A percentile compares a stretch with the other conserved stretches of the same genome.
Conservation (phyloP, 2,888 invertebrate species). For the Papilio demoleus region DNA sequence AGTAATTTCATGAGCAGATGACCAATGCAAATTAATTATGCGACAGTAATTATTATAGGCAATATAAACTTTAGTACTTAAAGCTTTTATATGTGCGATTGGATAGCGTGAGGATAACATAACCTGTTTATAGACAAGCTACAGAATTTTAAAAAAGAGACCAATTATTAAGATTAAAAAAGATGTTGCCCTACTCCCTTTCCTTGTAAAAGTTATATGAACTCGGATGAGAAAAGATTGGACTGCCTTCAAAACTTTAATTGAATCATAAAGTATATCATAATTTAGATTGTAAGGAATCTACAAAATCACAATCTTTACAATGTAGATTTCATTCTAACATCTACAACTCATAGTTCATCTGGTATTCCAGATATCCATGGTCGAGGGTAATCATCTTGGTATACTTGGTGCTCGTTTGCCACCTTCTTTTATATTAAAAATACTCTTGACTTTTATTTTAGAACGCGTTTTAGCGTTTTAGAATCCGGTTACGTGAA, state of each 20-base stretch:
- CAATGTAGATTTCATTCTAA: too few relatives aligned
- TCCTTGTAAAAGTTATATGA: neutral
- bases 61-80: neutral
- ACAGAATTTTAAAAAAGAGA: neutral
- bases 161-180: neutral
- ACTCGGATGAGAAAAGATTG: neutral
- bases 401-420: too few relatives aligned
- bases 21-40: conserved; percentile 11
- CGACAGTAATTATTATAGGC: neutral
- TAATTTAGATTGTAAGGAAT: too few relatives aligned
- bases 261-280: neutral
- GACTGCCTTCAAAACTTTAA: neutral
- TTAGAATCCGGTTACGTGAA: too few relatives aligned
- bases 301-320: too few relatives aligned
- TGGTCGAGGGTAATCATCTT: too few relatives aligned
- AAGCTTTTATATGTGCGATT: neutral
- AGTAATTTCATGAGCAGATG: conserved; percentile 1
- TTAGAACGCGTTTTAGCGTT: too few relatives aligned
- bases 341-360: too few relatives aligned
- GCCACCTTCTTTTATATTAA: too few relatives aligned
- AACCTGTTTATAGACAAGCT: neutral
- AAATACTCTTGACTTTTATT: too few relatives aligned
- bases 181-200: neutral
- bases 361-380: too few relatives aligned
- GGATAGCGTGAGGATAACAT: neutral